Percentiles rank a stretch among this genome's conserved stretches.
These are phyloP conservation scores for Xiphorhynchus elegans DNA, from an alignment of 2,113 vertebrate genomes.

Conservation along the genomic window DNA sequence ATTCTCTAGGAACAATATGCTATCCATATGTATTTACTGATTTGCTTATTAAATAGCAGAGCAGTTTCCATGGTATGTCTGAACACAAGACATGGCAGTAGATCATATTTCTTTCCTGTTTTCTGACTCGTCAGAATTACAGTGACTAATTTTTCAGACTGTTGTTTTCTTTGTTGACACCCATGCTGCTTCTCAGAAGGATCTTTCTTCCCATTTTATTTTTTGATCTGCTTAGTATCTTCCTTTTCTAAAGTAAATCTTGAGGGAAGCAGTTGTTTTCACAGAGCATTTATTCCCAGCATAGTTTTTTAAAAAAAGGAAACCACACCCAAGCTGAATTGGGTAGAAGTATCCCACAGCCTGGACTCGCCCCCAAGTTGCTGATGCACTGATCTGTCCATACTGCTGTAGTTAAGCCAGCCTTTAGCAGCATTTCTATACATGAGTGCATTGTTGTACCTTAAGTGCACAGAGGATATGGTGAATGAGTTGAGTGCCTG, in stretches of 20 bases:
- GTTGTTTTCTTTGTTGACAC: background rate
- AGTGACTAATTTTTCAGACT: background rate
- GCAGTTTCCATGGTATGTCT: background rate
- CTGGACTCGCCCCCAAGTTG: background rate
- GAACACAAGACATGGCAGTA: background rate
- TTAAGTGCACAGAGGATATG: background rate
- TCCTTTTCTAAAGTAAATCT: background rate
- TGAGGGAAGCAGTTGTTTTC: background rate
- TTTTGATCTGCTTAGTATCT: background rate
- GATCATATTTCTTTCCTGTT: background rate
- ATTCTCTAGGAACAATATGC: background rate
- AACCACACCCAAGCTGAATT: background rate
- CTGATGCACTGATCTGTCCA: background rate
- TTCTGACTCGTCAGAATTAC: background rate
- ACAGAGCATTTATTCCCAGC: background rate
- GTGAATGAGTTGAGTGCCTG: background rate
- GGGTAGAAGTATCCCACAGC: background rate
- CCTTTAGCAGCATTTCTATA: background rate
- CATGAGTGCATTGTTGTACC: fast-evolving
- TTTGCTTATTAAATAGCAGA: background rate
- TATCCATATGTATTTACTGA: background rate
- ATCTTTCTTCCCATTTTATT: background rate
- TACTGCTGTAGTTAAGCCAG: background rate
- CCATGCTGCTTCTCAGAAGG: background rate
- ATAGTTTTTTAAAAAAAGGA: background rate